Conservation (phyloP, 1,140 invertebrate species). For the Colletes gigas region DNA sequence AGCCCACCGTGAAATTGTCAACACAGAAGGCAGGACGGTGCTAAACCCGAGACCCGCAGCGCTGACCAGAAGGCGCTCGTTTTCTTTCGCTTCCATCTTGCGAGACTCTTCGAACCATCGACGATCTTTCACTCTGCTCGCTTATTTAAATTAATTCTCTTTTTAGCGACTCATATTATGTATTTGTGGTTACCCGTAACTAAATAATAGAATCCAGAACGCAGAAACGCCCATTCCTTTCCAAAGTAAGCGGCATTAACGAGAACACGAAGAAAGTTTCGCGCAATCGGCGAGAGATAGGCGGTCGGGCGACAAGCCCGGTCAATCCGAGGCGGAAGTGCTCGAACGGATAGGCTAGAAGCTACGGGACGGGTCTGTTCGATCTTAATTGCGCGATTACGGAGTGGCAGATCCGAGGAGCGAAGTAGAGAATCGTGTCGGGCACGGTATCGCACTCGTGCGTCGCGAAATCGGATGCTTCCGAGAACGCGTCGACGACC, state of each 20-base stretch:
- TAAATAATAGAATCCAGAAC: too few relatives aligned
- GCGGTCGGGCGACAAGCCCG: not conserved
- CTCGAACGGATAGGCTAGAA: constrained; percentile 45
- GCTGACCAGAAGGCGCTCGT: not conserved
- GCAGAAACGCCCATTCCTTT: too few relatives aligned
- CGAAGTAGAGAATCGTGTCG: constrained; percentile 59
- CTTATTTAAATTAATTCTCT: too few relatives aligned
- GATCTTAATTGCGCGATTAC: constrained; percentile 50
- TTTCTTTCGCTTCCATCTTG: not conserved
- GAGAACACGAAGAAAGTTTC: constrained; percentile 1
- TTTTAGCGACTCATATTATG: too few relatives aligned
- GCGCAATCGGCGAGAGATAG: constrained; percentile 7
- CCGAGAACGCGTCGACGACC: constrained; percentile 26
- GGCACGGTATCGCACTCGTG: constrained; percentile 49
- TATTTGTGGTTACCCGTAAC: too few relatives aligned
- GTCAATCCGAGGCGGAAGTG: constrained; percentile 29
- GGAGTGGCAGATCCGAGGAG: constrained; percentile 14
- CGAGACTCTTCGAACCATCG: not conserved
- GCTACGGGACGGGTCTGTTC: not conserved
- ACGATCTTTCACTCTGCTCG: too few relatives aligned
- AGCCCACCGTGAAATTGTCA: constrained; percentile 63
- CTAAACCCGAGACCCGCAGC: not conserved
- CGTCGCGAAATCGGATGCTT: constrained; percentile 28
- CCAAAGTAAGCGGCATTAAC: not conserved
- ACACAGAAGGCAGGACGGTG: constrained; percentile 34